phyloP scores from a whole-genome alignment of 2,888 invertebrate species.

The Cristatella mucedo region DNA sequence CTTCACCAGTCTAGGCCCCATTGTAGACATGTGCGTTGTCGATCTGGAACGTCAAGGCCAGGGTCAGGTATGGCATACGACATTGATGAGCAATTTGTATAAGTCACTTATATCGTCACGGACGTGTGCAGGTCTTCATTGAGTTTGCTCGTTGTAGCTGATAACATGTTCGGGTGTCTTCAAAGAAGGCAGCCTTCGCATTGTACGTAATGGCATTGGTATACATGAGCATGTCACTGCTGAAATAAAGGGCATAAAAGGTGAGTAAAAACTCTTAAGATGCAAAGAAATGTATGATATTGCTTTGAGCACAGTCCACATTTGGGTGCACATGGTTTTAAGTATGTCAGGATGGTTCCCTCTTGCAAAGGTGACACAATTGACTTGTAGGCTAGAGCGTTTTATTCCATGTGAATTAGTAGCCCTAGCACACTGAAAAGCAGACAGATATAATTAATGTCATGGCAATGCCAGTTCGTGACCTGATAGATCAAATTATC shows the following conservation, averaged over 20 bases:
- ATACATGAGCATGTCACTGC: slow-evolving; percentile 95
- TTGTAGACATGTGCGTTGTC: slow-evolving; percentile 92
- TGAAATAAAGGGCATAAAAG: slow-evolving; percentile 88
- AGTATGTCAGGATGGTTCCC: too few species aligned
- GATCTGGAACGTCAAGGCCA: slow-evolving; percentile 71
- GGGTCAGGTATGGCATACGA: slow-evolving; percentile 90
- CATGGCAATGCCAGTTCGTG: too few species aligned
- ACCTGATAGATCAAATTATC: too few species aligned
- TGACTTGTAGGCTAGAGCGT: too few species aligned
- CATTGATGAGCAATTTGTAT: slow-evolving; percentile 9
- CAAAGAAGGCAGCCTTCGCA: slow-evolving; percentile 89
- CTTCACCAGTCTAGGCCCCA: slow-evolving; percentile 90
- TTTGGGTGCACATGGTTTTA: too few species aligned
- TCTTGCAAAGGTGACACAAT: too few species aligned
- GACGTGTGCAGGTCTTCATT: background rate
- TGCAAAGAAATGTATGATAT: too few species aligned
- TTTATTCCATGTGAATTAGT: too few species aligned
- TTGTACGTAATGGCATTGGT: slow-evolving; percentile 95
- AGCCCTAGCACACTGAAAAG: too few species aligned
- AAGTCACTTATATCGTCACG: background rate
- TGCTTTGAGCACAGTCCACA: too few species aligned
- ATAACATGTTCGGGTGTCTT: slow-evolving; percentile 93
- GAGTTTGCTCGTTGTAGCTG: slow-evolving; percentile 41
- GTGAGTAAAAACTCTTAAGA: too few species aligned
- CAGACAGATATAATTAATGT: too few species aligned